Evolutionary conservation across 2,113 vertebrate species (phyloP), one percentile per base, ranked within the genome.

Genomic region (Struthio camelus): DNA sequence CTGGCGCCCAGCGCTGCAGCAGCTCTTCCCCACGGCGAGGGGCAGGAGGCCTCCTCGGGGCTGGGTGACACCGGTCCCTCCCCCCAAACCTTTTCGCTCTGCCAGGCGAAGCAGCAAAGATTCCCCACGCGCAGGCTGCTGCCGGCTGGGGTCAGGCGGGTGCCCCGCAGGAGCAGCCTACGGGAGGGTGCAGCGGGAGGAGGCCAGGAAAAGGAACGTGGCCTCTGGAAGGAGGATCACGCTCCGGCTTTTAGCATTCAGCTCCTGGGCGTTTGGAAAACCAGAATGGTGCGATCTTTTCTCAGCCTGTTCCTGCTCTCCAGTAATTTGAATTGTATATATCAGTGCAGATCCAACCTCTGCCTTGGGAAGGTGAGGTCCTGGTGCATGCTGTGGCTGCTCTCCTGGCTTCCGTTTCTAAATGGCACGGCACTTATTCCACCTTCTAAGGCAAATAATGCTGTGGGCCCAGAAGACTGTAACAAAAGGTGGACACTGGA

Each of bases 241-340:
- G 6, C 50, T 65, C 20, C 3, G 17, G 34, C 54, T 42, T 67
- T 75, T 13, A 6, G 11, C 13, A 11, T 44, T 56, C 22, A 2
- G 50, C 20, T 27, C 30, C 23, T 24, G 34, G 50, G 50, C 14
- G 11, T 24, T 40, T 48, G 56, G 76, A 38, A 56, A 17, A 17
- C 50, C n/a, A 9, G 23, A 24, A n/a, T 32, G 50, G 32, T 36
- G 58, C 30, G 0, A 1, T 16, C 1, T 8, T 7, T 44, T 14
- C 67, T 44, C 22, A 23, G 89, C 59, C 34, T 17, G 13, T 23
- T 15, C n/a, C 10, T 15, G 38, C 5, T 1, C 27, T 25, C 28
- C 3, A 32, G 11, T 14, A 9, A 20, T 16, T 27, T 46, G 14
- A 15, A 1, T 1, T 11, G 6, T 7, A 3, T 3, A 7, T 14